These are phyloP conservation scores for Nothoprocta pentlandii DNA, from an alignment of 2,113 vertebrate genomes.

Conservation along the genomic window DNA sequence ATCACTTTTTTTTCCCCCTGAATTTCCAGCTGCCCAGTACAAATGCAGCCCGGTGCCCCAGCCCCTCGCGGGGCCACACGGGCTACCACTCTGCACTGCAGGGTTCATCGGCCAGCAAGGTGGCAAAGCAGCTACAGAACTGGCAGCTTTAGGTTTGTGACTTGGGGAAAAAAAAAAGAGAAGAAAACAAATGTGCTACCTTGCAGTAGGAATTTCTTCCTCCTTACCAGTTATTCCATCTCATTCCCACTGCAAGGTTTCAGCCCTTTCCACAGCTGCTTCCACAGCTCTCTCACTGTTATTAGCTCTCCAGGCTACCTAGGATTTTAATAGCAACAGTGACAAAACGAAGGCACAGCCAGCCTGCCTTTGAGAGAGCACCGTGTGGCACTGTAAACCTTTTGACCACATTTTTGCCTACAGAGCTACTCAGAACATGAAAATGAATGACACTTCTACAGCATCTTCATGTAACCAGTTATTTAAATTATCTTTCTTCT, in stretches of 20 bases:
- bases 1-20: background rate
- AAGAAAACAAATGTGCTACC: background rate
- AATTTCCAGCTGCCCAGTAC: background rate
- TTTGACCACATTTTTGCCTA: background rate
- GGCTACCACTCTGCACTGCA: background rate
- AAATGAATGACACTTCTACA: background rate
- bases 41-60: background rate
- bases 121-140: background rate
- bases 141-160: background rate
- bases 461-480: background rate
- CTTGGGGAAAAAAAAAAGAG: background rate
- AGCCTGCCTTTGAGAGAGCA: background rate
- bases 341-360: slow-evolving; percentile 16
- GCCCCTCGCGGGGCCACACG: background rate
- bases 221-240: background rate
- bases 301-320: background rate
- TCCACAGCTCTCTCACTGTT: background rate
- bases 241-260: background rate
- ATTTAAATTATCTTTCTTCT: slow-evolving; percentile 28
- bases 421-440: background rate
- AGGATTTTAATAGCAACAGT: background rate
- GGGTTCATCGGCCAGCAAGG: background rate
- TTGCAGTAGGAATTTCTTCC: background rate
- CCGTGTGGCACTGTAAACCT: background rate
- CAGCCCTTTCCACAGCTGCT: background rate